Evolutionary conservation across 2,888 invertebrate genomes (phyloP).

Genomic region (Teinopalpus imperialis): DNA sequence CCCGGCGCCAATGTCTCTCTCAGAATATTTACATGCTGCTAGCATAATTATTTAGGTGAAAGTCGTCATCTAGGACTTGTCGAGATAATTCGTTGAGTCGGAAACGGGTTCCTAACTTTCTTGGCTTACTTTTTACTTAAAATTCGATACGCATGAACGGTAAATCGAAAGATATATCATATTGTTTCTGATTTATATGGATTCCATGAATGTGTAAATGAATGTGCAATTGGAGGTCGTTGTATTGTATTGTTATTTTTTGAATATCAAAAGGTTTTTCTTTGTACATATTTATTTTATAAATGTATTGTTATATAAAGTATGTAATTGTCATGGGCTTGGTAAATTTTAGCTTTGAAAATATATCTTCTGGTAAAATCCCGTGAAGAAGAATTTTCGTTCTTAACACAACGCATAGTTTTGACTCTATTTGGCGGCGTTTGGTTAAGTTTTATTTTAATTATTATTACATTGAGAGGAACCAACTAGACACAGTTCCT

Average conservation of each 20-base stretch:
- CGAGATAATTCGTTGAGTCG: slow-evolving; percentile 23
- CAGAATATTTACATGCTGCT: slow-evolving; percentile 20
- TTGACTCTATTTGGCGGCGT: no score
- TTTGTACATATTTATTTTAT: neutral
- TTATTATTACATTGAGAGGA: no score
- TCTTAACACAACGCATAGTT: no score
- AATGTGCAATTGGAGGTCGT: neutral
- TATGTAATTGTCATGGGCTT: no score
- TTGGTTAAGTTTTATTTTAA: no score
- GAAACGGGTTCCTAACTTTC: slow-evolving; percentile 21
- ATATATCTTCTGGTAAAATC: no score
- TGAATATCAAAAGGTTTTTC: neutral
- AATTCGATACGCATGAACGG: slow-evolving; percentile 11
- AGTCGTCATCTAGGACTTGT: slow-evolving; percentile 25
- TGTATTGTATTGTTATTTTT: neutral
- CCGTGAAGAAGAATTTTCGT: no score
- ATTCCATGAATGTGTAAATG: slow-evolving; percentile 3
- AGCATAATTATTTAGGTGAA: slow-evolving; percentile 25
- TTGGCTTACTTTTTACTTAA: slow-evolving; percentile 22
- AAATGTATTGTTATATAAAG: no score
- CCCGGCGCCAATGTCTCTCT: slow-evolving; percentile 12
- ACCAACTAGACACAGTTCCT: no score
- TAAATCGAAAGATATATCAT: slow-evolving; percentile 15
- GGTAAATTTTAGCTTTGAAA: no score
- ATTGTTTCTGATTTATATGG: slow-evolving; percentile 9